phyloP scores from a whole-genome alignment of 2,888 invertebrate species.

The Leptinotarsa peninsularis region DNA sequence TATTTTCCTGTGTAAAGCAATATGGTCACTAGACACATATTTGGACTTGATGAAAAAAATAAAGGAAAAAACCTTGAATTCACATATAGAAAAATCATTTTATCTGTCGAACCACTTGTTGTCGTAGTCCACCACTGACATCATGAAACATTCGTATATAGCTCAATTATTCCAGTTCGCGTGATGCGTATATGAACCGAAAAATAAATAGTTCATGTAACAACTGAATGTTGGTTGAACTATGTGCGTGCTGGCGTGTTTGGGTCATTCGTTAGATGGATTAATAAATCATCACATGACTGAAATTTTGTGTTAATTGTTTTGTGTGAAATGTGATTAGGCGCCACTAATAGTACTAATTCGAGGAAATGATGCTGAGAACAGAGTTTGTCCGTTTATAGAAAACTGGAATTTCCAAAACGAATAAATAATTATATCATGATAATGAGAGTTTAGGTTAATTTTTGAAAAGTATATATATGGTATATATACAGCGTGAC shows the following conservation, averaged over 20 bases:
- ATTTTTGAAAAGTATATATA: no score
- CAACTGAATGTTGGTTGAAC: conserved; percentile 29
- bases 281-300: conserved; percentile 40
- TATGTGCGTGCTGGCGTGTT: conserved; percentile 35
- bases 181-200: conserved; percentile 33
- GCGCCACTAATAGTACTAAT: conserved; percentile 20
- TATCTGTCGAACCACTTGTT: conserved; percentile 4
- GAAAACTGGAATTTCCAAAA: background rate
- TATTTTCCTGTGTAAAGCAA: no score
- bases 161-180: conserved; percentile 30
- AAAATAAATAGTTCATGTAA: conserved; percentile 38
- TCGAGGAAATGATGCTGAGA: conserved; percentile 1
- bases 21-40: no score
- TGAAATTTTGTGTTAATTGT: conserved; percentile 39
- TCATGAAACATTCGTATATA: background rate
- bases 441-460: no score
- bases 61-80: no score
- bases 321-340: conserved; percentile 34
- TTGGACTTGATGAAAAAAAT: no score
- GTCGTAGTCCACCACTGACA: background rate
- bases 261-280: conserved; percentile 26
- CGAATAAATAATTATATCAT: no score
- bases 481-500: no score
- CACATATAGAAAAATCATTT: no score
- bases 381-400: background rate